phyloP scores from a whole-genome alignment of 2,113 vertebrate genomes.

The Lonchura striata region DNA sequence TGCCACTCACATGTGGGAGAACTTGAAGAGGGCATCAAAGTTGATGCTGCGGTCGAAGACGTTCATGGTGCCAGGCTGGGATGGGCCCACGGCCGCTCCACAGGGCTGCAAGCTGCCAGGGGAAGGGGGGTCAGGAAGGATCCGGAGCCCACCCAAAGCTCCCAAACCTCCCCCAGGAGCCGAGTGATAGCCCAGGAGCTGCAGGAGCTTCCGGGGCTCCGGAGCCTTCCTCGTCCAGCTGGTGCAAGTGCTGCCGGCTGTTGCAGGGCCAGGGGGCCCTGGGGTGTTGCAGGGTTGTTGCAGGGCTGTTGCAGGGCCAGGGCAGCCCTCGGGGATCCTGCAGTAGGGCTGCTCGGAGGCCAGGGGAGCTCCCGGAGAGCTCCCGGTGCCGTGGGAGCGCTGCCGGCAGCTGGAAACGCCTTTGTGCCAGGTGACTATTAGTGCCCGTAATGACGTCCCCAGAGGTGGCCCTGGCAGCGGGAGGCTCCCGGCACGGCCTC shows the following conservation, averaged over 20 bases:
- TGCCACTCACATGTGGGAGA: constrained; percentile 90
- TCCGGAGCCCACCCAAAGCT: not conserved
- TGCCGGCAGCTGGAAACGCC: constrained; percentile 59
- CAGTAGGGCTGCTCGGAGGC: not conserved
- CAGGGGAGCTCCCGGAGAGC: not conserved
- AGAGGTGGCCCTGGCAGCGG: not conserved
- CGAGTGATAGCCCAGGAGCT: not conserved
- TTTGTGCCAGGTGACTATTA: constrained; percentile 54
- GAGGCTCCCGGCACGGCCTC: not conserved
- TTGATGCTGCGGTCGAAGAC: constrained; percentile 92
- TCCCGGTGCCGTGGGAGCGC: not conserved
- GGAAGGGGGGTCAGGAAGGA: rapidly evolving
- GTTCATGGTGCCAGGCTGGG: constrained; percentile 80
- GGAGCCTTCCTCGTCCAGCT: constrained; percentile 39
- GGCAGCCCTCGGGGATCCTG: rapidly evolving
- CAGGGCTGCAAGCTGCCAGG: not conserved
- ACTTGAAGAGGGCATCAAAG: constrained; percentile 88
- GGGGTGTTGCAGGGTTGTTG: not conserved
- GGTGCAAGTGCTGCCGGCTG: constrained; percentile 70
- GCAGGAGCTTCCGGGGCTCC: rapidly evolving
- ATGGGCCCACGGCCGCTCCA: not conserved
- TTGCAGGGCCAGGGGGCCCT: constrained; percentile 45
- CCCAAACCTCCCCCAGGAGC: not conserved
- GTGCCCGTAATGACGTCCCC: constrained; percentile 68
- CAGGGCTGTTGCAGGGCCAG: not conserved